Base-by-base conservation (phyloP, 2,113 vertebrate genomes). In the Meles meles region DNA sequence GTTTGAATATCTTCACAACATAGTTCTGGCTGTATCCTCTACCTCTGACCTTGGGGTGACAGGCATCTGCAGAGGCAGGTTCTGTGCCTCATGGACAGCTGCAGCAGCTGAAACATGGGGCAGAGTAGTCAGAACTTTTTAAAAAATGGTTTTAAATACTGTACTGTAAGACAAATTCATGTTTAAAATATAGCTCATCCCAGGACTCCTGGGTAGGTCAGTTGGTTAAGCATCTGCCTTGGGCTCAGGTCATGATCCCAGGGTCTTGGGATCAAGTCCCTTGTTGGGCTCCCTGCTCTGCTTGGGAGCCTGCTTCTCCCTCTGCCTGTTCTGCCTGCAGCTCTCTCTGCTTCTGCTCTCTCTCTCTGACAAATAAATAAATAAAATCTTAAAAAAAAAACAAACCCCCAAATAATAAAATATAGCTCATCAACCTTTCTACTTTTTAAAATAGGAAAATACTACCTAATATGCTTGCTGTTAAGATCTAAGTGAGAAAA, bases 401-500 rank as follows among this genome's bases (percentile, higher is more conserved):
- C 7, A 25, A 57, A 18, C 20, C 7, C 7, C 3, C 25, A 61
- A 61, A 61, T 61, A 61, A 61, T 88, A 88, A 74, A 88, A 81
- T 95, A 61, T n/a, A 71, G 42, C 29, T 71, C 69, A 17, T 81
- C 31, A 49, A 49, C 6, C 65, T 95, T 95, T 89, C 37, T 84
- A 49, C 71, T 80, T 76, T 65, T 81, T 92, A 82, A 97, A 84
- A 71, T 63, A 92, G 59, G 29, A 37, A 90, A 71, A 77, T 94
- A 89, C 6, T 67, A 79, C 15, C 9, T 83, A 15, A 69, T 67
- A 11, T 55, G 29, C 25, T 63, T 49, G 31, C 86, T 92, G 10
- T 92, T 94, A 65, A 94, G 89, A 42, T 95, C 29, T 91, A 63
- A 93, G 20, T 90, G 82, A 72, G 59, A 77, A 95, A 81, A 85